Evolutionary conservation across 2,888 invertebrate genomes (phyloP).

Genomic region (Eupithecia insigniata): DNA sequence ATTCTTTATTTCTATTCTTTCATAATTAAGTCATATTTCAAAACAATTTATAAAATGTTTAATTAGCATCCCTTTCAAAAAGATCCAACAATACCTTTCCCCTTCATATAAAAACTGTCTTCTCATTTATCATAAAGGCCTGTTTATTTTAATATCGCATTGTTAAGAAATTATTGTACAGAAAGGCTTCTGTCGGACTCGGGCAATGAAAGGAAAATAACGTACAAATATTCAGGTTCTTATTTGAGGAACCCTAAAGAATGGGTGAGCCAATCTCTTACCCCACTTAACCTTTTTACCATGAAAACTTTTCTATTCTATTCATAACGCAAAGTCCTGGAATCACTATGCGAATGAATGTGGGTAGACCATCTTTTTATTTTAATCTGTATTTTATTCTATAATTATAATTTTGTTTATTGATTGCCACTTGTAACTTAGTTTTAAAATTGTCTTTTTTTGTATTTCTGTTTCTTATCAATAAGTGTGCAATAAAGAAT

Average conservation of each 20-base stretch:
- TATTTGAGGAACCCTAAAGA: background rate
- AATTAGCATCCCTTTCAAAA: background rate
- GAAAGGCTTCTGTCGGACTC: slow-evolving; percentile 18
- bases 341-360: background rate
- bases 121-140: slow-evolving; percentile 24
- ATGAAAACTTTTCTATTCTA: background rate
- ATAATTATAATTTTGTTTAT: no score
- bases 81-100: background rate
- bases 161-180: slow-evolving; percentile 27
- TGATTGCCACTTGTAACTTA: no score
- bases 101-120: slow-evolving; percentile 18
- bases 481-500: no score
- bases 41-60: background rate
- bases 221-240: background rate
- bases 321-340: background rate
- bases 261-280: background rate
- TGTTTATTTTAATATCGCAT: slow-evolving; percentile 27
- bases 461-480: no score
- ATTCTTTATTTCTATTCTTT: background rate
- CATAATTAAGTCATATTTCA: background rate
- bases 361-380: no score
- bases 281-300: background rate
- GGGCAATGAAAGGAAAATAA: slow-evolving; percentile 29
- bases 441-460: no score
- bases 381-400: no score